Evolutionary conservation across 1,140 invertebrate species (phyloP).

Genomic region (Berghia stephanieae): DNA sequence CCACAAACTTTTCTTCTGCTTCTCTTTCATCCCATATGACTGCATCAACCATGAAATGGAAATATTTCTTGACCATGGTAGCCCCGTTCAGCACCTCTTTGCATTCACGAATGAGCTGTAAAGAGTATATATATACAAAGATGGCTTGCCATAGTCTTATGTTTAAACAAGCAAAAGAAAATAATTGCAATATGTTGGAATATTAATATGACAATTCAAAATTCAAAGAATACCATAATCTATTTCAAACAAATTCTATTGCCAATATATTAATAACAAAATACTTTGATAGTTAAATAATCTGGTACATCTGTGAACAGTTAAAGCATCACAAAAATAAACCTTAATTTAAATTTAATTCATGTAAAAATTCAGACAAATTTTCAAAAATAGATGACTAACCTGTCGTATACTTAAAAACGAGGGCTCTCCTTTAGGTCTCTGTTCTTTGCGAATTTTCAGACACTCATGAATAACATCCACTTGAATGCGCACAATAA

Average conservation of each 20-base stretch:
- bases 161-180: too few species aligned
- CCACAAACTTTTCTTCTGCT: slow-evolving; percentile 67
- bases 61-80: slow-evolving; percentile 79
- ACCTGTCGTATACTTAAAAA: slow-evolving; percentile 82
- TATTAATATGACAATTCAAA: too few species aligned
- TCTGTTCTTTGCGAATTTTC: slow-evolving; percentile 82
- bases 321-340: not conserved
- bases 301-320: too few species aligned
- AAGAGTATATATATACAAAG: slow-evolving; percentile 20
- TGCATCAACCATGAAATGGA: slow-evolving; percentile 73
- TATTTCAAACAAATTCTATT: too few species aligned
- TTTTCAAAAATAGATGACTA: slow-evolving; percentile 19
- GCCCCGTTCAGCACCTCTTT: slow-evolving; percentile 85
- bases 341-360: not conserved
- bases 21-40: slow-evolving; percentile 73
- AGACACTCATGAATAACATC: slow-evolving; percentile 91
- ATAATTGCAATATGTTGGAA: too few species aligned
- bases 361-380: not conserved
- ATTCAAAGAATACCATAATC: too few species aligned
- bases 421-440: slow-evolving; percentile 79
- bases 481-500: slow-evolving; percentile 78
- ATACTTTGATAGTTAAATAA: too few species aligned
- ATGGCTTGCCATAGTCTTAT: too few species aligned
- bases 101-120: slow-evolving; percentile 84
- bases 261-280: too few species aligned